Base-by-base conservation (phyloP, 2,888 invertebrate species). In the Himalopsyche anomala region DNA sequence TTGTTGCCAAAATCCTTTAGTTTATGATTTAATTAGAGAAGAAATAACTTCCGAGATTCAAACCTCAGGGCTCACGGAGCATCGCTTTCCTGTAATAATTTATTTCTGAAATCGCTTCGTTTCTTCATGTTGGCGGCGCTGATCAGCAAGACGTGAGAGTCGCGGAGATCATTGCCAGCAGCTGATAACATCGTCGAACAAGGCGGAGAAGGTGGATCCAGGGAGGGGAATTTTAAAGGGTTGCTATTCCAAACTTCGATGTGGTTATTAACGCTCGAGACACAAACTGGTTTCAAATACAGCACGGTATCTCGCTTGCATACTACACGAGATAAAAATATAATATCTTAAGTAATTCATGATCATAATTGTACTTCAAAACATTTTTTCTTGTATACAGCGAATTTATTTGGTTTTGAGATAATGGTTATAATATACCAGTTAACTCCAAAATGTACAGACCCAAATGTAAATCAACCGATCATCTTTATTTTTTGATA, bases 131-230 rank as follows among this genome's bases (percentile, higher is more conserved):
- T 62, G 55, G 28, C 28, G 56, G 81, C 56, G 81, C 54, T 56
- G 86, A 83, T 85, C 85, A 85, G 85, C 62, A 51, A 83, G 79
- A 86, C 86, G 86, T 86, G 86, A 80, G 83, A 83, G 80, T 80
- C 83, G 56, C 62, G 42, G 81, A 62, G 83, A 86, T 83, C 82
- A 83, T 85, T 51, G 62, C 62, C 62, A 62, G 62, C 62, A 51
- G 81, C 81, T 81, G 81, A 81, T 81, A 51, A n/a, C 51, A 45
- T 51, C 81, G 81, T 17, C 40, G 81, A n/a, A 62, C 28, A 28
- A 19, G 28, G 8, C 9, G 45, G 56, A 56, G 56, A 19, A 56
- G 56, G 19, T 62, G 40, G 80, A 80, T 28, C 40, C 38, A 28
- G 38, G 38, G 80, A 42, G 40, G 42, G 51, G 8, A 80, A 80